Conservation (phyloP, 92 coral and sea anemone species). For the Blastomussa wellsi region DNA sequence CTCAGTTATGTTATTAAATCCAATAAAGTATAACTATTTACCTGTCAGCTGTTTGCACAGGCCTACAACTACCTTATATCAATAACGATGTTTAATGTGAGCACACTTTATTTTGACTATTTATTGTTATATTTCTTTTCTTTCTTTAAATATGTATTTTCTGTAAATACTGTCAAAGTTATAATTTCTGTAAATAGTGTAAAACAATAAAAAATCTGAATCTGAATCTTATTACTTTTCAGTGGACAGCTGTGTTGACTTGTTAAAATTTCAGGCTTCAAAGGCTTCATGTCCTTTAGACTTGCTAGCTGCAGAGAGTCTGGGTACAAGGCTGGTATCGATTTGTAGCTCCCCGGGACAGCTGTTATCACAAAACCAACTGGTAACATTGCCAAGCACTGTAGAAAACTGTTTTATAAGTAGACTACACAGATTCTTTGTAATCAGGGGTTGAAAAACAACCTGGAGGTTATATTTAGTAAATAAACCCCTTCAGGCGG, state of each 20-base stretch:
- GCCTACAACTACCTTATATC: background rate
- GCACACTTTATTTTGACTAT: too few species aligned
- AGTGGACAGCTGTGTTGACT: constrained; percentile 47
- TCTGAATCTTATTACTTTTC: background rate
- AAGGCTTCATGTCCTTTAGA: constrained; percentile 70
- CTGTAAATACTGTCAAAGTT: too few species aligned
- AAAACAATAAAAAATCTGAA: too few species aligned
- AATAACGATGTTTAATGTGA: background rate
- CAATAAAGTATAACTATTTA: background rate
- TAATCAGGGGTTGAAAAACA: too few species aligned
- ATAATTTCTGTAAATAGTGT: too few species aligned
- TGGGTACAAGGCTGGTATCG: constrained; percentile 8
- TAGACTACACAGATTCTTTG: background rate
- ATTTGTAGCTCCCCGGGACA: constrained; percentile 18
- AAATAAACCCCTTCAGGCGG: too few species aligned
- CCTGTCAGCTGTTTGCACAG: background rate
- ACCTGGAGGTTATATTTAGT: too few species aligned
- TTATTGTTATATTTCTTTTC: too few species aligned
- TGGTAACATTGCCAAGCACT: constrained; percentile 10
- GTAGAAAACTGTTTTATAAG: background rate
- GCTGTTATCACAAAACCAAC: constrained; percentile 9
- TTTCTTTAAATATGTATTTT: too few species aligned
- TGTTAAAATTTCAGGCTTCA: constrained; percentile 68
- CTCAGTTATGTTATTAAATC: too few species aligned
- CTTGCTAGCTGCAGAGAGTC: constrained; percentile 67